Percentiles rank a stretch among this genome's conserved stretches.
These are phyloP conservation scores for Halocynthia aurantium DNA, from an alignment of 23 tunicate species.

Conservation along the genomic window DNA sequence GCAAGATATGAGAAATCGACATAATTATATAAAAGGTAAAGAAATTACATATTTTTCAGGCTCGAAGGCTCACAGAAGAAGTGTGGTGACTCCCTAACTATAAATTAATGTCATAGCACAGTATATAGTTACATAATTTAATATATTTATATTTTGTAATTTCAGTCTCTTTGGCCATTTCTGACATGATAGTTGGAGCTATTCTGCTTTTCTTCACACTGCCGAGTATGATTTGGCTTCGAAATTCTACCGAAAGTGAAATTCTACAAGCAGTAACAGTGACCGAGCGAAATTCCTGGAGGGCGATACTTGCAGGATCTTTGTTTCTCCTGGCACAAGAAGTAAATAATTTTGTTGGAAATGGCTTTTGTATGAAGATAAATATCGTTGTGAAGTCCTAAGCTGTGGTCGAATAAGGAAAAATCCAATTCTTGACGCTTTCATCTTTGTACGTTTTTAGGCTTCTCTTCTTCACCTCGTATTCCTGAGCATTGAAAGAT, in stretches of 20 bases:
- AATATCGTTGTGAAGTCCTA: background rate
- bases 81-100: background rate
- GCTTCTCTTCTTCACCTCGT: slow-evolving; percentile 2
- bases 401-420: background rate
- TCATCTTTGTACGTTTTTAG: background rate
- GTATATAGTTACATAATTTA: too few relatives aligned
- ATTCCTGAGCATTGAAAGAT: slow-evolving; percentile 3
- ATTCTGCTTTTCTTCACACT: background rate
- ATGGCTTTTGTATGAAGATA: background rate
- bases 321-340: background rate
- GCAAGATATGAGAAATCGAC: slow-evolving; percentile 7
- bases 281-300: background rate
- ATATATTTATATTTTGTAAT: background rate
- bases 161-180: background rate
- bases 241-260: slow-evolving; percentile 2
- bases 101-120: background rate
- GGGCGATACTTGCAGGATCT: background rate
- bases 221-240: background rate
- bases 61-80: too few relatives aligned
- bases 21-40: slow-evolving; percentile 21
- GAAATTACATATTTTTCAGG: background rate
- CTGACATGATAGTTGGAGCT: background rate
- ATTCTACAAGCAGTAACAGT: background rate
- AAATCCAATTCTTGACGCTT: background rate
- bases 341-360: background rate